Base-by-base conservation (phyloP, 1,140 invertebrate genomes). In the Metaphire vulgaris region DNA sequence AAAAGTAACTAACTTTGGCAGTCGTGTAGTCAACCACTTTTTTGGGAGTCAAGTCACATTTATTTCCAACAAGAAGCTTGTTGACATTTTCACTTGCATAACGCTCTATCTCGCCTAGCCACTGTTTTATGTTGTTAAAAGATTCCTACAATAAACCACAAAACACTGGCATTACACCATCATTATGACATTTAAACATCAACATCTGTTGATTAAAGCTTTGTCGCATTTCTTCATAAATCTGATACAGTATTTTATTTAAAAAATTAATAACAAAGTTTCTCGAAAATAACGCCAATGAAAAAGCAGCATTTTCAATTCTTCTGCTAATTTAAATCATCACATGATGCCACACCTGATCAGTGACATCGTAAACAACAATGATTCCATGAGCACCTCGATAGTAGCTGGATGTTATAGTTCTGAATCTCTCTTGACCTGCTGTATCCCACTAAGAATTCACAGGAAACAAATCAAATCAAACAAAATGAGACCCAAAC, bases 1-100 rank as follows among this genome's bases (percentile, higher is more conserved):
- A 2, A 72, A 34, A 26, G 28, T 1, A 41, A 73, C 28, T 1
- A 16, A 95, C 93, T 90, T 96, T 96, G 77, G 94, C 95, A 83
- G 92, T 93, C 81, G 90, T 90, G 84, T 94, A 95, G 85, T 96
- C 93, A 66, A 97, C 94, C 79, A 87, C 85, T 80, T 85, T 86
- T 80, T 87, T 89, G 34, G 86, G 85, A 71, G 87, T 87, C 77
- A 86, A 78, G 79, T 99, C 97, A 89, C 94, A 96, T 89, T 99
- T 99, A 88, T 99, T 99, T 83, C 97, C 97, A 75, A 99, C 96
- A 77, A 99, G 88, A 82, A 99, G 89, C 89, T 98, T 99, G 88
- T 99, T 99, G 69, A 99, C 97, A 89, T 96, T 98, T 89, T 99
- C 97, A 88, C 94, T 97, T 78, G 97, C 97, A 88, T 99, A 99